A percentile compares a stretch with the other conserved stretches of the same genome.
These are phyloP conservation scores for Unio delphinus DNA, from an alignment of 2,888 invertebrate species.

Conservation along the genomic window DNA sequence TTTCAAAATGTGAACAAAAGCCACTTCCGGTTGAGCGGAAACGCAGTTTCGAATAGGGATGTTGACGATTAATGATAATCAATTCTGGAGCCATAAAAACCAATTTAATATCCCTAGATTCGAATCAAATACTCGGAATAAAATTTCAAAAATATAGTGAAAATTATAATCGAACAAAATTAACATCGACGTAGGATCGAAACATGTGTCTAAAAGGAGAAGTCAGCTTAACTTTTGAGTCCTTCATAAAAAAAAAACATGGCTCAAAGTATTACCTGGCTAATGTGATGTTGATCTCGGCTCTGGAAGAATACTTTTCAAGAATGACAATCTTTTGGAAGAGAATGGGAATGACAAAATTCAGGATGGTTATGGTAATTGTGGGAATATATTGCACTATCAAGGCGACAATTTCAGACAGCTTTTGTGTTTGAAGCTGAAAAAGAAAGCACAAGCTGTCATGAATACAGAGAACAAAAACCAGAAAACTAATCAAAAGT, in stretches of 20 bases:
- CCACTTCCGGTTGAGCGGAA: no score
- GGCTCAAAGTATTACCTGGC: constrained; percentile 73
- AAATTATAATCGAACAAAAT: no score
- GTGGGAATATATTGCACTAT: constrained; percentile 84
- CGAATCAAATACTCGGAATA: no score
- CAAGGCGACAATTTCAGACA: constrained; percentile 67
- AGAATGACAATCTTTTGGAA: constrained; percentile 81
- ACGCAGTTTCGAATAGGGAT: no score
- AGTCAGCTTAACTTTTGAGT: background rate
- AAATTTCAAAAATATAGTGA: no score
- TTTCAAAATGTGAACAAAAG: no score
- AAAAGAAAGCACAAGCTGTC: constrained; percentile 11
- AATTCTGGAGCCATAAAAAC: no score
- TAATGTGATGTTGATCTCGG: constrained; percentile 80
- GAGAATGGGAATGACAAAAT: constrained; percentile 81
- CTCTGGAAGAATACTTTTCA: constrained; percentile 83
- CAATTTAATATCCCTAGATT: no score
- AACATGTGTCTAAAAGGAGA: no score
- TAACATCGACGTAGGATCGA: no score
- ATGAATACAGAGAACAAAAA: background rate
- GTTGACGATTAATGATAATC: no score
- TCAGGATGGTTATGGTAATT: constrained; percentile 83
- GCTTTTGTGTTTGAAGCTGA: constrained; percentile 44
- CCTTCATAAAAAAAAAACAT: background rate
- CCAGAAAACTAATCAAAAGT: background rate